Base-by-base conservation (phyloP, 2,113 vertebrate genomes). In the Eurystomus gularis region DNA sequence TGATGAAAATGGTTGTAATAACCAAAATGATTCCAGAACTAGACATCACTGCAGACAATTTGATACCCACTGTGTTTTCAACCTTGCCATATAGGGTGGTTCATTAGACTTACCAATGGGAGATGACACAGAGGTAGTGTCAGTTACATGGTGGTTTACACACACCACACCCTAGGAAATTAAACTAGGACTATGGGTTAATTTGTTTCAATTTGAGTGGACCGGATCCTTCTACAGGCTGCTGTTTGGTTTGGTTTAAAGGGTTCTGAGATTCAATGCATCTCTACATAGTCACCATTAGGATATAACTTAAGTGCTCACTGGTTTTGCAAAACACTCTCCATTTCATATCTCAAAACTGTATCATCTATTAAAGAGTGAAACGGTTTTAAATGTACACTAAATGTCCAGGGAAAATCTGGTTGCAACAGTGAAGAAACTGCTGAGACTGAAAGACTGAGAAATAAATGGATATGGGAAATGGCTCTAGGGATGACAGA, bases 91-190 rank as follows among this genome's bases (percentile, higher is more conserved):
- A 19, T 70, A 60, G 84, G 90, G 95, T 3, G 10, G 62, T 91
- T 96, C 89, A 93, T 97, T 88, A 95, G 77, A 96, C 64, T 82
- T 49, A 33, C 65, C 91, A 94, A 82, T 62, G 48, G 92, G 77
- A 94, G 75, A 83, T 85, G 68, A 69, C 78, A 88, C 54, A 80
- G 71, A 76, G 24, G 52, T 81, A 92, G 83, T 24, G n/a, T 55
- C 90, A 91, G 52, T 82, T 76, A 62, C 55, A 65, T 24, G n/a
- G 60, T 73, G 79, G 81, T 92, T 95, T 85, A 88, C 70, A 80
- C 80, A 90, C 89, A 95, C 54, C 89, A 95, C 54, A 33, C 87
- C 62, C 42, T 72, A 64, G 81, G 72, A 96, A 96, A 91, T 60
- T 24, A 69, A 86, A 90, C 44, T 64, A 83, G 73, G 61, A 79